These are phyloP conservation scores for Glyphotaelius pellucidus DNA, from an alignment of 2,888 invertebrate genomes.

Conservation along the genomic window DNA sequence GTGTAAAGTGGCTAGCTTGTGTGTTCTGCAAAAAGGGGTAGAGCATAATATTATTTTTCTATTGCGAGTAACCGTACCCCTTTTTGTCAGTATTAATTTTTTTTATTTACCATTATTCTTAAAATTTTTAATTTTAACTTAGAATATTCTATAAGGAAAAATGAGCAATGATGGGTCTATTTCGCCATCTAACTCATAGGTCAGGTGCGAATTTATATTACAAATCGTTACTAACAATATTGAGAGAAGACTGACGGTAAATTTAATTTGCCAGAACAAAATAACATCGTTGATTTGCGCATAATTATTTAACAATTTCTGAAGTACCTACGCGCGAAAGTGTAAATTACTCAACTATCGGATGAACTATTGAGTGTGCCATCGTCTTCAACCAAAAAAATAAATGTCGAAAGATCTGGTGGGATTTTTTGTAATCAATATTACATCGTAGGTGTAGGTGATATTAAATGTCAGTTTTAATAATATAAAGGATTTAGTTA, in stretches of 20 bases:
- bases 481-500: neutral
- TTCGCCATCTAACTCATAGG: neutral
- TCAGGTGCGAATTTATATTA: neutral
- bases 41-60: too few species aligned
- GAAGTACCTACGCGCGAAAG: neutral
- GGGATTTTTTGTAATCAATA: neutral
- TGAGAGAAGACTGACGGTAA: neutral
- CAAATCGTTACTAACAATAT: neutral
- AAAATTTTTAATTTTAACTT: too few species aligned
- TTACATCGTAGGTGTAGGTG: neutral
- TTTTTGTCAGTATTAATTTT: too few species aligned
- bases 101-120: too few species aligned
- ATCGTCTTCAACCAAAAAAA: neutral
- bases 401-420: neutral
- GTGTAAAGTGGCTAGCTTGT: too few species aligned
- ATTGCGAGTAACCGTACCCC: too few species aligned
- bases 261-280: neutral
- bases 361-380: neutral
- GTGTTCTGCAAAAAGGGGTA: too few species aligned
- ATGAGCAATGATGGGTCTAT: neutral
- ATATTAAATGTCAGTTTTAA: neutral
- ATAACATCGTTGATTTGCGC: neutral
- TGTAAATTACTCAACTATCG: neutral
- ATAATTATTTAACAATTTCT: neutral
- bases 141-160: too few species aligned